Percentiles rank a stretch among this genome's conserved stretches.
Evolutionary conservation across 2,113 vertebrate species (phyloP).

Genomic region (Psilopsiagon aurifrons): DNA sequence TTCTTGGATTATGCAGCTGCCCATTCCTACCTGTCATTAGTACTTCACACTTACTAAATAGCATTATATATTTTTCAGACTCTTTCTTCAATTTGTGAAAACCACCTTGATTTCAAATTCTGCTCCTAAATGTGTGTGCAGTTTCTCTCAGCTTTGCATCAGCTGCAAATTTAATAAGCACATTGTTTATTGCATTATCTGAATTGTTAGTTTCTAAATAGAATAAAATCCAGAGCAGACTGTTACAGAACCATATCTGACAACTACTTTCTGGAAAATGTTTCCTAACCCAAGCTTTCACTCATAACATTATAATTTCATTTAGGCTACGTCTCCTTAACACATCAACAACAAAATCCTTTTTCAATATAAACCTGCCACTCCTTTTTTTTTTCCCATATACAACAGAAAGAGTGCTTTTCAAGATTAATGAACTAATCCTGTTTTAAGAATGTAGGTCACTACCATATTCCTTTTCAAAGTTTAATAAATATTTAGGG

Average conservation of each 20-base stretch:
- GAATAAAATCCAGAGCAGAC: background rate
- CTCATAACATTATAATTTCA: background rate
- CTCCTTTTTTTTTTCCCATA: background rate
- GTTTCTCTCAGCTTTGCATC: background rate
- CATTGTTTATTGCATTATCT: background rate
- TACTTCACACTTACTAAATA: background rate
- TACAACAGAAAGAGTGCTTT: background rate
- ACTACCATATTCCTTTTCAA: background rate
- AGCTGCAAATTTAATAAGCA: background rate
- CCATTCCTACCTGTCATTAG: background rate
- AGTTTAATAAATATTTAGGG: constrained; percentile 38
- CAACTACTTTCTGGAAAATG: background rate
- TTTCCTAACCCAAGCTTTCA: background rate
- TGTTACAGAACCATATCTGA: background rate
- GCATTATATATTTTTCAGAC: background rate
- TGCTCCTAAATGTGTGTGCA: background rate
- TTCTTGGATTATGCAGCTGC: background rate
- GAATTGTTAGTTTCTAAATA: background rate
- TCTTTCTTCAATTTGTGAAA: background rate
- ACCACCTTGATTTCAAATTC: background rate
- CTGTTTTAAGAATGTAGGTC: background rate
- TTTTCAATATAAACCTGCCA: background rate
- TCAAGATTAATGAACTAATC: background rate
- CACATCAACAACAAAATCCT: background rate
- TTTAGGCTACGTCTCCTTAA: background rate